phyloP scores from a whole-genome alignment of 1,140 invertebrate species.

The Rhagoletis zephyria region DNA sequence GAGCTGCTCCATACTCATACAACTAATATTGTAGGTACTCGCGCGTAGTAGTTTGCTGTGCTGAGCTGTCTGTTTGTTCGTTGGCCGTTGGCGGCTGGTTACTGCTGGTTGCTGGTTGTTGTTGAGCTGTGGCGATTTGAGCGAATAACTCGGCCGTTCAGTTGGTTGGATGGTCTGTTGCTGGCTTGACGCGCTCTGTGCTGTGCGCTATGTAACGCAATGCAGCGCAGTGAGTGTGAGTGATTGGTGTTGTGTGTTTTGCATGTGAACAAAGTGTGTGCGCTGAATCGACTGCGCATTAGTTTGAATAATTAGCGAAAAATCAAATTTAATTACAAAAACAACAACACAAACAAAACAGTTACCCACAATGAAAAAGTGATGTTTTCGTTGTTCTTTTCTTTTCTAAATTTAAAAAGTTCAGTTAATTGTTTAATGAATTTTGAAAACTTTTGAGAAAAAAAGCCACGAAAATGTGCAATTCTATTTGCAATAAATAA shows the following conservation, averaged over 20 bases:
- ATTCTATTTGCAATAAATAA: not conserved
- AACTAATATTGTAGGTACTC: no score
- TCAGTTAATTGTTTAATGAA: no score
- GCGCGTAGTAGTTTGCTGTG: not conserved
- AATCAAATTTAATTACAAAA: slow-evolving; percentile 11
- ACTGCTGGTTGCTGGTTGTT: not conserved
- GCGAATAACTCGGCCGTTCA: slow-evolving; percentile 9
- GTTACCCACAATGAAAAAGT: not conserved
- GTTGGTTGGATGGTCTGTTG: slow-evolving; percentile 39
- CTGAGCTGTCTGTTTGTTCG: not conserved
- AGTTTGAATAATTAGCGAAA: slow-evolving; percentile 37
- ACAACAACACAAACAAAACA: not conserved
- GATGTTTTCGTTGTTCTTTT: not conserved
- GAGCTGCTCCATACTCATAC: no score
- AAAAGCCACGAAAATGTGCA: not conserved
- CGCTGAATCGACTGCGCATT: slow-evolving; percentile 42
- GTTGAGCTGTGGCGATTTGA: not conserved
- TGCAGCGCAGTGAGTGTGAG: not conserved
- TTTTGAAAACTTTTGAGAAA: not conserved
- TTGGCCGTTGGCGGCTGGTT: not conserved
- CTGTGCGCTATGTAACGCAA: not conserved
- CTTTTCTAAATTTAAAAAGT: no score
- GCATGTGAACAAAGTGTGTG: slow-evolving; percentile 10
- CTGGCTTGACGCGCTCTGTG: slow-evolving; percentile 5
- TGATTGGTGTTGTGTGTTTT: not conserved